phyloP scores from a whole-genome alignment of 2,888 invertebrate species.

The Coleophora deauratella region DNA sequence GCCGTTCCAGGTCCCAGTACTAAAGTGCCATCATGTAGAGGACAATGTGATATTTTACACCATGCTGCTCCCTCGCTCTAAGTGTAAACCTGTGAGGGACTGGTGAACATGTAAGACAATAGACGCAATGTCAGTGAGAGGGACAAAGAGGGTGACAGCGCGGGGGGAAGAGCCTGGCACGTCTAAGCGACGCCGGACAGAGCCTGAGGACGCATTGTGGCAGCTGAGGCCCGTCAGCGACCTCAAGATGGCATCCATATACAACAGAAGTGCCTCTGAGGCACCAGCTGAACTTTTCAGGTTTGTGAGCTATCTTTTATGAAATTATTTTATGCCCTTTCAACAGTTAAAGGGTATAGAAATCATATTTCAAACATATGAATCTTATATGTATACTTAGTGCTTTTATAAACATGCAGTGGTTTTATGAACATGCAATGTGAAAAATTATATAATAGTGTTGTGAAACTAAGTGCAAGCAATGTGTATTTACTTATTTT shows the following conservation, averaged over 20 bases:
- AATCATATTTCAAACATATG: too few relatives aligned
- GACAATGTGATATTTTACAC: conserved; percentile 67
- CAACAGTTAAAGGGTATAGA: too few relatives aligned
- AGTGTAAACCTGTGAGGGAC: conserved; percentile 60
- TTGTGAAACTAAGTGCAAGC: too few relatives aligned
- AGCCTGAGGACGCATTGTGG: conserved; percentile 76
- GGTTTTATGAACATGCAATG: too few relatives aligned
- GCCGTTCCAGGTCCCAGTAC: conserved; percentile 31
- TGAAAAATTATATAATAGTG: too few relatives aligned
- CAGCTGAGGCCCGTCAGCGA: conserved; percentile 88
- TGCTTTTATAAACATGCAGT: too few relatives aligned
- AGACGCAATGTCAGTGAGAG: conserved; percentile 64
- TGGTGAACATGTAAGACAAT: conserved; percentile 65
- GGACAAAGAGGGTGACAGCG: conserved; percentile 61
- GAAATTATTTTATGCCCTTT: too few relatives aligned
- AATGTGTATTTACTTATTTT: too few relatives aligned
- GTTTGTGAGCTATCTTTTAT: conserved; percentile 43
- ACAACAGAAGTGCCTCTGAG: conserved; percentile 86
- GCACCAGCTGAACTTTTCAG: conserved; percentile 89
- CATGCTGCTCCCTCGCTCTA: conserved; percentile 65
- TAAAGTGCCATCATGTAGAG: conserved; percentile 63
- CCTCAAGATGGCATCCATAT: conserved; percentile 91
- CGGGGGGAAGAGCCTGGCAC: conserved; percentile 58
- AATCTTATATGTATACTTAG: too few relatives aligned
- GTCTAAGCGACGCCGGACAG: conserved; percentile 61